Base-by-base conservation (phyloP, 2,797 vertebrate genomes). In the Rhinogobio ventralis region DNA sequence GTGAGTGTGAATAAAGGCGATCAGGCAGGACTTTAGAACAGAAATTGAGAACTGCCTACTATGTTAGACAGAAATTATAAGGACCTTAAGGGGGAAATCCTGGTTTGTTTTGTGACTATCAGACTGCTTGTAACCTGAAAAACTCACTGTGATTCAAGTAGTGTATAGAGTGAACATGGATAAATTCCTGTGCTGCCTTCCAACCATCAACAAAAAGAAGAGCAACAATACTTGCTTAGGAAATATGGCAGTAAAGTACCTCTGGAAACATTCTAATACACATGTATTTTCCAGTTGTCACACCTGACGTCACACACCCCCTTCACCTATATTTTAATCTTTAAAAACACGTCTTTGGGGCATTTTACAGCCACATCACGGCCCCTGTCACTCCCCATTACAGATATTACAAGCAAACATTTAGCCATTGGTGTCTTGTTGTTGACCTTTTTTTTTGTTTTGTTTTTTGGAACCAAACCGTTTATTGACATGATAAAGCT, bases 161-260 rank as follows among this genome's bases (percentile, higher is more conserved):
- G 45, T n/a, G 17, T 81, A 57, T 57, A 14, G 4, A 57, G n/a
- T 25, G 39, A 11, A 60, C 11, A 45, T 72, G 79, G 51, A 68
- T 42, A 45, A 10, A 81, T 60, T 49, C 53, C n/a, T 72, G 2
- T 60, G 51, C 7, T 55, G 46, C 30, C 49, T 57, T 5, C n/a
- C 20, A 71, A 3, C 6, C 36, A 15, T n/a, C 28, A 67, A 67
- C 8, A 46, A 25, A 30, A 46, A 46, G 17, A 30, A 46, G 15
- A 45, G 19, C 4, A 81, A 30, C n/a, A 82, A 45, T 25, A 23
- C 20, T 73, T 64, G 14, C 30, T 75, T 67, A 42, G 9, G 17
- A 83, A 83, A 64, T 51, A 82, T 64, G 62, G 60, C 46, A 75
- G 72, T 42, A 10, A 74, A 33, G 20, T 74, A 42, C 45, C 42